phyloP scores from a whole-genome alignment of 2,113 vertebrate genomes.

The Eulacestoma nigropectus region DNA sequence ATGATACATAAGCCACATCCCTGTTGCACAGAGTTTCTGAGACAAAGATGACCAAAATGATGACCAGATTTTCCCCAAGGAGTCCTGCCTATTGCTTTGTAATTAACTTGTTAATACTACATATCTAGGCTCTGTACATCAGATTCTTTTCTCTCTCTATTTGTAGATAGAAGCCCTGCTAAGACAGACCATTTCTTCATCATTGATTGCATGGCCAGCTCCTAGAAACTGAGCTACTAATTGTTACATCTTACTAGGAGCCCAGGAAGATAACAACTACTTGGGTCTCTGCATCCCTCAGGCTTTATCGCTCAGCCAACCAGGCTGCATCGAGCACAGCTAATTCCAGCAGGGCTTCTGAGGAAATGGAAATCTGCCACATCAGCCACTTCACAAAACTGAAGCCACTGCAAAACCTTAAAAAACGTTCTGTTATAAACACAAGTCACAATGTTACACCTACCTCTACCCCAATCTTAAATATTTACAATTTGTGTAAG shows the following conservation, averaged over 20 bases:
- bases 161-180: background rate
- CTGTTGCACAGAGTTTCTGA: background rate
- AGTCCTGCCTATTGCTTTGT: background rate
- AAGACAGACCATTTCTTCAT: background rate
- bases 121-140: background rate
- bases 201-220: background rate
- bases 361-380: background rate
- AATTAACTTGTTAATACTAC: background rate
- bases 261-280: background rate
- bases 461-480: background rate
- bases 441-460: background rate
- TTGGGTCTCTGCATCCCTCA: background rate
- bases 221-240: background rate
- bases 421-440: background rate
- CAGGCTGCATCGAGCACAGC: background rate
- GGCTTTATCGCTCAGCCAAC: background rate
- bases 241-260: background rate
- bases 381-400: background rate
- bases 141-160: background rate
- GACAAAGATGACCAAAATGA: background rate
- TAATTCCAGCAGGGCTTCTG: background rate
- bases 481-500: background rate
- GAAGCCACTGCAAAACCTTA: background rate
- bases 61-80: background rate
- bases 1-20: background rate